Evolutionary conservation across 2,888 invertebrate genomes (phyloP), one percentile per base, ranked within the genome.

Genomic region (Uloborus plumipes): DNA sequence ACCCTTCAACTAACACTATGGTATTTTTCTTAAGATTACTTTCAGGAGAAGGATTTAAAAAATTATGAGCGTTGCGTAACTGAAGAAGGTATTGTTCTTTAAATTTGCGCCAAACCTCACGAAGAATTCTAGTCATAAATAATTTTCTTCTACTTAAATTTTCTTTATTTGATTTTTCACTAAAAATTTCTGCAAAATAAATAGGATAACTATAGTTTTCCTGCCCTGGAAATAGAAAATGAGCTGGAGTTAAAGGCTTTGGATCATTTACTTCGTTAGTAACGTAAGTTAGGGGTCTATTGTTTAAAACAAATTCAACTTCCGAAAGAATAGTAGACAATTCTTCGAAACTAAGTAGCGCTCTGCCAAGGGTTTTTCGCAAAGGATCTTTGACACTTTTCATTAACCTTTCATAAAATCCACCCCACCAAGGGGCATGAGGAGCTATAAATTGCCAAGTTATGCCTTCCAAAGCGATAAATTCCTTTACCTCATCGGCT

Each of bases 201-300:
- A 53, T n/a, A 2, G 53, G 53, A 16, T 14, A 59, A 20, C 18
- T 20, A 59, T 9, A 14, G 59, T 59, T 14, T n/a, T 59, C 59
- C 59, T 59, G 59, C 13, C 59, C 59, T 20, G 20, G 59, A 59
- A n/a, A 59, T 20, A 59, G 18, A 18, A 59, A 59, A 59, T 59
- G 59, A 13, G 59, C 59, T 20, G 59, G 22, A 14, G 59, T 59
- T 14, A 59, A 22, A 18, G 59, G 7, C 20, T 20, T 14, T 59
- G 18, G 59, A 7, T 20, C 59, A 4, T 59, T 59, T 20, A 59
- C 0, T 9, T 20, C 59, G 20, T 59, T 59, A 18, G n/a, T n/a
- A 18, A 20, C 13, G 26, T 26, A 3, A 59, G 59, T 59, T 18
- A 59, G n/a, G 13, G 59, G 59, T 20, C n/a, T 59, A 13, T 59